Evolutionary conservation across 2,888 invertebrate species (phyloP).

Genomic region (Cotesia congregata): DNA sequence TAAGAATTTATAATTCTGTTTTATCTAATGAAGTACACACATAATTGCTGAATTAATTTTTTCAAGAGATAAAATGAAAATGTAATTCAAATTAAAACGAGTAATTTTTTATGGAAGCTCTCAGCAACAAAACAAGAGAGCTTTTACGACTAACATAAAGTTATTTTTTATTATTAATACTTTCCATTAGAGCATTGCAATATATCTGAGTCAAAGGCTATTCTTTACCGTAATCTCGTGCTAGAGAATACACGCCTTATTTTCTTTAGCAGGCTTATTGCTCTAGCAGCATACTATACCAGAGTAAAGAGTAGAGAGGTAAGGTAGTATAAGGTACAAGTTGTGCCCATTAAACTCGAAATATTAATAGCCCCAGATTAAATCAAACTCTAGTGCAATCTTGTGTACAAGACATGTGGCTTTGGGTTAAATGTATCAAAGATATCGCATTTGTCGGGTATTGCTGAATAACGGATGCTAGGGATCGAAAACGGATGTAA

Average conservation of each 20-base stretch:
- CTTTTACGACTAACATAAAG: neutral
- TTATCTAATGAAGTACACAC: too few species aligned
- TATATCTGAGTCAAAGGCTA: neutral
- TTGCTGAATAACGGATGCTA: constrained; percentile 5
- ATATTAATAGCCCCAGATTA: constrained; percentile 18
- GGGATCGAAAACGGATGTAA: constrained; percentile 25
- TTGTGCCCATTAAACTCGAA: constrained; percentile 8
- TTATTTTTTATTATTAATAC: neutral
- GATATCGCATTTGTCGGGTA: constrained; percentile 2
- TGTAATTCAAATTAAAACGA: too few species aligned
- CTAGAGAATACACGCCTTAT: neutral
- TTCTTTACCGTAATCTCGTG: neutral
- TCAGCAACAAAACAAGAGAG: neutral
- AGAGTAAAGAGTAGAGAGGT: neutral
- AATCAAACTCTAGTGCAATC: constrained; percentile 33
- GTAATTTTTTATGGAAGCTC: too few species aligned
- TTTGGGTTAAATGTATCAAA: constrained; percentile 27
- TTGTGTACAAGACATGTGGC: constrained; percentile 1
- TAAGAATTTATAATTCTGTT: too few species aligned
- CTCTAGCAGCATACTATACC: neutral
- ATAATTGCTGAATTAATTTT: too few species aligned
- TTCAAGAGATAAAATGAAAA: too few species aligned
- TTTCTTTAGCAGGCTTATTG: neutral
- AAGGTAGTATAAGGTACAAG: neutral
- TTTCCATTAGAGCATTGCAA: neutral